Conservation (phyloP, 2,113 vertebrate genomes). For the Neopipo cinnamomea region DNA sequence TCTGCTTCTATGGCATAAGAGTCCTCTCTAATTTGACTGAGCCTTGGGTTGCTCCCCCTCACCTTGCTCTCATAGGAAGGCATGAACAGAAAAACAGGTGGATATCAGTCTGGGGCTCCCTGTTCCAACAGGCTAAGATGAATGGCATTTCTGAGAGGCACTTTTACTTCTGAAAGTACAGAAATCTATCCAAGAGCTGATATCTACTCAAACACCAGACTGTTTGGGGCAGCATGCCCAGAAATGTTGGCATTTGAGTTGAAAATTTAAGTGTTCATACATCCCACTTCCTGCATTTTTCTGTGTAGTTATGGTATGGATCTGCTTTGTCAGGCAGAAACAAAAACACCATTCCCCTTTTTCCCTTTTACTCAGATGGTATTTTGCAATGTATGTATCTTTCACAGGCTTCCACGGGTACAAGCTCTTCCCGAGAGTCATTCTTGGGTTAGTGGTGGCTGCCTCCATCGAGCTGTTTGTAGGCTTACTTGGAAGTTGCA, state of each 20-base stretch:
- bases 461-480: constrained; percentile 78
- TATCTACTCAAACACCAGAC: not conserved
- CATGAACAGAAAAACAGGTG: not conserved
- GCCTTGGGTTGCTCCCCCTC: not conserved
- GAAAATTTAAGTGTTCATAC: not conserved
- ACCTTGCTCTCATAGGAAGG: not conserved
- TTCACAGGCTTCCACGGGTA: constrained; percentile 75
- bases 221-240: not conserved
- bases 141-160: not conserved
- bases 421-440: constrained; percentile 73
- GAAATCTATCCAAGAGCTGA: not conserved
- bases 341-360: not conserved
- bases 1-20: not conserved
- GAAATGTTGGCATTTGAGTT: not conserved
- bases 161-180: not conserved
- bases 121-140: not conserved
- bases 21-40: not conserved
- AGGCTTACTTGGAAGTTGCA: constrained; percentile 81
- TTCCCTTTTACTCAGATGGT: constrained; percentile 68
- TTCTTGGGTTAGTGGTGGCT: constrained; percentile 77
- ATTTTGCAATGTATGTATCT: constrained; percentile 80
- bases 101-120: accelerated
- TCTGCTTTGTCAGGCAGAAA: not conserved
- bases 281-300: not conserved
- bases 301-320: not conserved